These are phyloP conservation scores for Numenius arquata DNA, from an alignment of 2,113 vertebrate genomes.

Conservation along the genomic window DNA sequence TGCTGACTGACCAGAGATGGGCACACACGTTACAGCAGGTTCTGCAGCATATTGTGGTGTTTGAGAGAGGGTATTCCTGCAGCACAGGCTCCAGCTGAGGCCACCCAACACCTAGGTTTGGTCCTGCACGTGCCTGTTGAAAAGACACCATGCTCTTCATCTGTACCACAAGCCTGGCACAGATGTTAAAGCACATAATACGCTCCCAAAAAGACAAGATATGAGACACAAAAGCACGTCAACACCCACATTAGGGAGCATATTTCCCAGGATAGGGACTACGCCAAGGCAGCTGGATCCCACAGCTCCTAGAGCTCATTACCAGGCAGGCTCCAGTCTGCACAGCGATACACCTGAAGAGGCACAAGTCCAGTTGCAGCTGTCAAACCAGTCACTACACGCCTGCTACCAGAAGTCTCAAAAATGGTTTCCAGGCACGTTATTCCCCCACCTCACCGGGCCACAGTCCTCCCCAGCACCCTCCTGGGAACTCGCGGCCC, in stretches of 20 bases:
- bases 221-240: neutral
- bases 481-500: accelerated
- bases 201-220: accelerated
- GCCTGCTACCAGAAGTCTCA: accelerated
- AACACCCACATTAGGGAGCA: accelerated
- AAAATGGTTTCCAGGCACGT: neutral
- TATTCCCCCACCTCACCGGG: accelerated
- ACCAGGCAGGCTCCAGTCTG: accelerated
- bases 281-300: neutral
- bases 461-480: neutral
- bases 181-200: accelerated
- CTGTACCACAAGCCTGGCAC: accelerated
- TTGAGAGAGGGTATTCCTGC: neutral
- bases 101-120: accelerated
- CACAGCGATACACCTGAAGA: neutral
- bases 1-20: neutral
- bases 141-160: neutral
- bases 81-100: neutral
- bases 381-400: accelerated
- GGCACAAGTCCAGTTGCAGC: accelerated
- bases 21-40: neutral
- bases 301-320: neutral
- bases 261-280: accelerated
- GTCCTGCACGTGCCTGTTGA: accelerated
- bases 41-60: too few relatives aligned